phyloP scores from a whole-genome alignment of 2,113 vertebrate species.

The Caretta caretta region DNA sequence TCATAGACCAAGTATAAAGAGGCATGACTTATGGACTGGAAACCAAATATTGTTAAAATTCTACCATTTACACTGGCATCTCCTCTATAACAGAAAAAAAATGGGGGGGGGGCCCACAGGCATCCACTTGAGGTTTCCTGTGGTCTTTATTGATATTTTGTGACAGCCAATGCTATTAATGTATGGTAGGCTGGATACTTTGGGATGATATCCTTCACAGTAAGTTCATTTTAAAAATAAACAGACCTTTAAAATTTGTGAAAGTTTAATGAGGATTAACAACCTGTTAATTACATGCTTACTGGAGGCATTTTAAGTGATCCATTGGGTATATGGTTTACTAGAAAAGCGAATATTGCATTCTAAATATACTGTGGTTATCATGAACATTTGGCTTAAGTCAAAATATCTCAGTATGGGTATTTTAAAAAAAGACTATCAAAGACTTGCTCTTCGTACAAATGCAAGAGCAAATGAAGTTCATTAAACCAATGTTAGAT shows the following conservation, averaged over 20 bases:
- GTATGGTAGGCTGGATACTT: conserved; percentile 50
- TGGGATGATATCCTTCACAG: conserved; percentile 57
- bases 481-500: not conserved
- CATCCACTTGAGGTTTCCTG: conserved; percentile 5
- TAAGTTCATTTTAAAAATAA: conserved; percentile 56
- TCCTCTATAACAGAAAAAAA: not conserved
- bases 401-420: not conserved
- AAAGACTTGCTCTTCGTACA: not conserved
- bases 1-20: not conserved
- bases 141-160: conserved; percentile 37
- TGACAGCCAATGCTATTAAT: conserved; percentile 27
- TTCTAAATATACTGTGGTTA: not conserved
- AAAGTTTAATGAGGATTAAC: conserved; percentile 62
- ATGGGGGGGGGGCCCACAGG: not conserved
- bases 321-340: conserved; percentile 45
- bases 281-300: conserved; percentile 30
- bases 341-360: not conserved
- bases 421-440: not conserved
- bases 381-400: not conserved
- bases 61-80: not conserved
- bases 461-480: not conserved
- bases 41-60: not conserved
- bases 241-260: conserved; percentile 51
- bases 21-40: not conserved
- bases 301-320: conserved; percentile 49